Percentiles rank a stretch among this genome's conserved stretches.
Conservation (phyloP, 2,888 invertebrate genomes). For the Rhagonycha fulva region DNA sequence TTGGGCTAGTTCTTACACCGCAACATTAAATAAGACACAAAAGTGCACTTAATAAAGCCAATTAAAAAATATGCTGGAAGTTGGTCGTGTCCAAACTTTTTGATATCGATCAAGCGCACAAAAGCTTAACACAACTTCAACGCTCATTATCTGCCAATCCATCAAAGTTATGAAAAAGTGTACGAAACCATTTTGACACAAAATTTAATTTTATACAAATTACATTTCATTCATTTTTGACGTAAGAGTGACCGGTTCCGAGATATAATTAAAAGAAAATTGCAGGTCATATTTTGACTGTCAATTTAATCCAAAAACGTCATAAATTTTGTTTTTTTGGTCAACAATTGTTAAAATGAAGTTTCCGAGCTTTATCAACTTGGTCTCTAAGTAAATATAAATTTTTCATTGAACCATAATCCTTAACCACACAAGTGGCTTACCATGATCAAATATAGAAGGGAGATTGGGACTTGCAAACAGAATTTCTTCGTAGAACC, state of each 20-base stretch:
- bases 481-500: background rate
- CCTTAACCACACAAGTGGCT: background rate
- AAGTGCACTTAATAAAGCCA: background rate
- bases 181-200: background rate
- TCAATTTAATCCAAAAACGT: background rate
- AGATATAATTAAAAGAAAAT: background rate
- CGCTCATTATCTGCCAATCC: background rate
- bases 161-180: background rate
- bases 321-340: background rate
- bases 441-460: background rate
- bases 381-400: background rate
- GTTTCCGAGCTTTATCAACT: background rate
- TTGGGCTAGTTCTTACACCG: background rate
- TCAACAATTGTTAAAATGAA: background rate
- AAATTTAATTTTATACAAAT: background rate
- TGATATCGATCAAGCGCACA: background rate
- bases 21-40: background rate
- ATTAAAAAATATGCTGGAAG: background rate
- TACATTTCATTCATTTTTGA: background rate
- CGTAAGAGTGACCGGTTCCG: background rate
- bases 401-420: background rate
- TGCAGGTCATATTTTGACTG: background rate
- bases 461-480: background rate
- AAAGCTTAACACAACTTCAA: background rate
- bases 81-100: background rate